Conservation (phyloP, 2,113 vertebrate species). For the Myocastor coypus region DNA sequence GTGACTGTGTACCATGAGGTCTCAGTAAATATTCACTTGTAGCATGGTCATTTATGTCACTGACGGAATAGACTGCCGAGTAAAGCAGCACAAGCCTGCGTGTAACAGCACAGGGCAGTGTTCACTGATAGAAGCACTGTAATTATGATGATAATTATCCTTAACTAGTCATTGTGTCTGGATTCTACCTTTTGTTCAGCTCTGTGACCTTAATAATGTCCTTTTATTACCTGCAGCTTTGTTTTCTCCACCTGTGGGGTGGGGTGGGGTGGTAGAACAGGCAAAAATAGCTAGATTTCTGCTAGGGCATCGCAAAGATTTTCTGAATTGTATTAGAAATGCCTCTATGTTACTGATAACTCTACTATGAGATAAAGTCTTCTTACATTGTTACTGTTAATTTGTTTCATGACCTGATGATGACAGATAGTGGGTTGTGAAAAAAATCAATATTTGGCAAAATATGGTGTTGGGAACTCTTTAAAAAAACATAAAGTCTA, state of each 20-base stretch:
- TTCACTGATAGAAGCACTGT: background rate
- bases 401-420: conserved; percentile 6
- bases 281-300: background rate
- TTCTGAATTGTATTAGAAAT: background rate
- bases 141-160: background rate
- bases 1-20: background rate
- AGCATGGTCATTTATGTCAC: background rate
- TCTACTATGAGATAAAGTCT: background rate
- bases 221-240: background rate
- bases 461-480: background rate
- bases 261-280: background rate
- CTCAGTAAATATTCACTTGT: background rate
- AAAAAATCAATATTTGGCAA: conserved; percentile 35
- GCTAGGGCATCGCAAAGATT: background rate
- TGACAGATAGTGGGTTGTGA: background rate
- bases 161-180: background rate
- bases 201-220: background rate
- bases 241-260: background rate
- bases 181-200: background rate
- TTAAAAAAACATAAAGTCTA: background rate
- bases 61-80: background rate
- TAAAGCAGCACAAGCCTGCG: background rate
- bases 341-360: background rate
- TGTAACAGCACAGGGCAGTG: background rate
- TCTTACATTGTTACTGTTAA: background rate